Percentiles rank a stretch among this genome's conserved stretches.
These are phyloP conservation scores for Butorides virescens DNA, from an alignment of 2,113 vertebrate genomes.

Conservation along the genomic window DNA sequence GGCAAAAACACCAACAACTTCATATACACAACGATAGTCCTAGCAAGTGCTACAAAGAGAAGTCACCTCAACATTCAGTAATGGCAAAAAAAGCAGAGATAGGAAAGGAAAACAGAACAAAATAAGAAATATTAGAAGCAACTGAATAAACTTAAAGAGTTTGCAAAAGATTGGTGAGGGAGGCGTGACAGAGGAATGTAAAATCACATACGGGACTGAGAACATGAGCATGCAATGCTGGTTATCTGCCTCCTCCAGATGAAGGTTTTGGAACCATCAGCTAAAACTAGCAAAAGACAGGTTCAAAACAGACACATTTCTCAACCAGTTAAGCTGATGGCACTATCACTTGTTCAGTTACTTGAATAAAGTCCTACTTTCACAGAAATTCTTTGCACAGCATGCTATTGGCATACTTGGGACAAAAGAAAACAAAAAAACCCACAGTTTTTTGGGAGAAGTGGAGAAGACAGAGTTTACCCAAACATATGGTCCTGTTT, in stretches of 20 bases:
- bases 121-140: not conserved
- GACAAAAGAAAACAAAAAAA: not conserved
- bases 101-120: not conserved
- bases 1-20: not conserved
- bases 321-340: not conserved
- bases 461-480: not conserved
- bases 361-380: not conserved
- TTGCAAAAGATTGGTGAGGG: not conserved
- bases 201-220: not conserved
- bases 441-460: not conserved
- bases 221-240: not conserved
- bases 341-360: not conserved
- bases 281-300: not conserved
- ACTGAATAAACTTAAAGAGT: not conserved
- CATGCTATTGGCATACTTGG: not conserved
- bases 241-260: not conserved
- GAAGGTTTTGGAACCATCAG: not conserved
- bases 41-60: not conserved
- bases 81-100: not conserved
- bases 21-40: fast-evolving
- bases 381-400: not conserved
- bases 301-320: not conserved
- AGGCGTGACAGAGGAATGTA: not conserved
- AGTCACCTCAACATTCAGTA: not conserved
- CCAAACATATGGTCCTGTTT: not conserved